phyloP scores from a whole-genome alignment of 2,113 vertebrate genomes.

The Lepus europaeus region DNA sequence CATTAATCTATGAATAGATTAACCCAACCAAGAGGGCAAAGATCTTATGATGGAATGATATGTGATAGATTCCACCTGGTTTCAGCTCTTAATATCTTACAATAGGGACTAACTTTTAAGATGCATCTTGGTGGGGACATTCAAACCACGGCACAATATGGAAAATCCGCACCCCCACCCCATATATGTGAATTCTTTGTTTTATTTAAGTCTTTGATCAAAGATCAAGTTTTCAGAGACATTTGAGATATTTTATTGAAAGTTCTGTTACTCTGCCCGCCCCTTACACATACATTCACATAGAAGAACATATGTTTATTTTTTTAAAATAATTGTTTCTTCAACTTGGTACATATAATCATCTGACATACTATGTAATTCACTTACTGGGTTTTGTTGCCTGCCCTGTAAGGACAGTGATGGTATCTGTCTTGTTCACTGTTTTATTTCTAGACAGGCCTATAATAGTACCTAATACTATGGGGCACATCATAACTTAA shows the following conservation, averaged over 20 bases:
- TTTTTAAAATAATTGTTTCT: background rate
- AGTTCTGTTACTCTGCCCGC: background rate
- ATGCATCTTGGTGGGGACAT: no score
- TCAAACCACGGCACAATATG: no score
- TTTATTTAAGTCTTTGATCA: slow-evolving; percentile 32
- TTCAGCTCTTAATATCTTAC: no score
- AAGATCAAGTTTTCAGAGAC: slow-evolving; percentile 35
- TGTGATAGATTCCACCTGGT: no score
- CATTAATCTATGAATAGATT: no score
- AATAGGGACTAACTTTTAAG: no score
- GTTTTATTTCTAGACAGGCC: background rate
- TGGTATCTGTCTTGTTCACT: background rate
- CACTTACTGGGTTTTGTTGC: slow-evolving; percentile 11
- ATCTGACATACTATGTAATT: background rate
- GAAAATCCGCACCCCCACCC: no score
- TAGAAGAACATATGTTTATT: background rate
- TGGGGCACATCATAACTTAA: background rate
- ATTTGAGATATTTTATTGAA: slow-evolving; percentile 18
- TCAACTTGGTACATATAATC: background rate
- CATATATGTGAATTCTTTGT: background rate
- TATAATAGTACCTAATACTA: background rate
- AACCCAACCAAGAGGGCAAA: no score
- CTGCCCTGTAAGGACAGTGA: background rate
- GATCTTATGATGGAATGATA: no score
- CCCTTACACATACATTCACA: background rate